Evolutionary conservation across 2,113 vertebrate genomes (phyloP).

Genomic region (Tupaia tana): DNA sequence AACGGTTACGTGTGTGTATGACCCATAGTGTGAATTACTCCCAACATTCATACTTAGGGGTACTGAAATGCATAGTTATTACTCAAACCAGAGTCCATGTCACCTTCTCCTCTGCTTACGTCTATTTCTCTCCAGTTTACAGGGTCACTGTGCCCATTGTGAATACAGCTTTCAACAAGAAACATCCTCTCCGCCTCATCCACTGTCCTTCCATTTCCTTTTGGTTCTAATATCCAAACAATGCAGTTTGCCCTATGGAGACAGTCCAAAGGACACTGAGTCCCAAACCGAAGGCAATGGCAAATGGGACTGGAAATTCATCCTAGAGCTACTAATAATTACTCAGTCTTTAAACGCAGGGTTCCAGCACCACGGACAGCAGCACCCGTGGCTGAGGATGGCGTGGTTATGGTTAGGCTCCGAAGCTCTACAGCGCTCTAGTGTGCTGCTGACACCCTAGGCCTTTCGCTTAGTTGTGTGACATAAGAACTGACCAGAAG

Average conservation of each 20-base stretch:
- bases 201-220: background rate
- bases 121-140: background rate
- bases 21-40: conserved; percentile 23
- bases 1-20: background rate
- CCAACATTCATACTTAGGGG: background rate
- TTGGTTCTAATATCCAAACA: background rate
- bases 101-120: background rate
- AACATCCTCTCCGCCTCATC: background rate
- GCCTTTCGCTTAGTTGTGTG: background rate
- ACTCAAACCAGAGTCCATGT: background rate
- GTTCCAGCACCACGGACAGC: background rate
- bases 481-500: background rate
- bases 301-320: background rate
- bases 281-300: background rate
- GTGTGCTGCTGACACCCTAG: background rate
- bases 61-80: background rate
- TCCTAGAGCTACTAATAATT: background rate
- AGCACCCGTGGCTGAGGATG: too few relatives aligned
- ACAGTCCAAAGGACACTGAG: background rate
- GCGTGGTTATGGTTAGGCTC: too few relatives aligned
- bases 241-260: background rate
- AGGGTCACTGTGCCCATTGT: background rate
- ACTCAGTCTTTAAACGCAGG: background rate
- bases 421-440: background rate
- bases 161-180: background rate